phyloP scores from a whole-genome alignment of 2,888 invertebrate genomes.

The Oligia fasciuncula region DNA sequence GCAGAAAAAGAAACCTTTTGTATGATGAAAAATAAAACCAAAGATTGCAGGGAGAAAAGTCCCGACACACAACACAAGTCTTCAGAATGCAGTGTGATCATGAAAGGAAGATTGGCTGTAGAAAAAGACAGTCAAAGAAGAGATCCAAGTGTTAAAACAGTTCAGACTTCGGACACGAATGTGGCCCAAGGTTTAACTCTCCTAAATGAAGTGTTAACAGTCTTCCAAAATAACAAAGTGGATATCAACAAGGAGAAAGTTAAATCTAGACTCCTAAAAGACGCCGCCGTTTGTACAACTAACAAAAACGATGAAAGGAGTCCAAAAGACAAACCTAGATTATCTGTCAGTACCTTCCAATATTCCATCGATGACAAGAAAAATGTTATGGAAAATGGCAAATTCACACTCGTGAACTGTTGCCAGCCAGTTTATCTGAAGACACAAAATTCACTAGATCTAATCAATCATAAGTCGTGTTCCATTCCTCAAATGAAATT shows the following conservation, averaged over 20 bases:
- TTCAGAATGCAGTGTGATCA: conserved; percentile 25
- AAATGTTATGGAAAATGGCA: conserved; percentile 61
- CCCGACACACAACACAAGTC: conserved; percentile 39
- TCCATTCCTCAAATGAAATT: conserved; percentile 87
- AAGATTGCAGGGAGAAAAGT: neutral
- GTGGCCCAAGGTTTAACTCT: conserved; percentile 76
- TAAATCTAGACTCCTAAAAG: conserved; percentile 75
- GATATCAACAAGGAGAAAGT: conserved; percentile 61
- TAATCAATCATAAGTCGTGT: conserved; percentile 82
- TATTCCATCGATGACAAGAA: conserved; percentile 74
- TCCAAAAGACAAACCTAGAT: conserved; percentile 59
- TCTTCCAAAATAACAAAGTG: conserved; percentile 81
- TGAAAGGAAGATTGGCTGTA: conserved; percentile 26
- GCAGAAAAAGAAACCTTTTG: conserved; percentile 9
- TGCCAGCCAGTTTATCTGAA: conserved; percentile 71
- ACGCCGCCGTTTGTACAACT: conserved; percentile 77
- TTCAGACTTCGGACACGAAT: conserved; percentile 78
- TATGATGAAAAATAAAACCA: conserved; percentile 9
- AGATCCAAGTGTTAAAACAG: conserved; percentile 66
- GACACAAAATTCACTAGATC: conserved; percentile 68
- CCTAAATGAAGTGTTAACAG: conserved; percentile 84
- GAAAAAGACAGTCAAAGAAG: conserved; percentile 17
- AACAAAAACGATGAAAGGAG: conserved; percentile 57
- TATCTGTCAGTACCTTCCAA: conserved; percentile 72
- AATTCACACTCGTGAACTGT: conserved; percentile 75